Conservation (phyloP, 2,113 vertebrate genomes). For the Chloropsis hardwickii region DNA sequence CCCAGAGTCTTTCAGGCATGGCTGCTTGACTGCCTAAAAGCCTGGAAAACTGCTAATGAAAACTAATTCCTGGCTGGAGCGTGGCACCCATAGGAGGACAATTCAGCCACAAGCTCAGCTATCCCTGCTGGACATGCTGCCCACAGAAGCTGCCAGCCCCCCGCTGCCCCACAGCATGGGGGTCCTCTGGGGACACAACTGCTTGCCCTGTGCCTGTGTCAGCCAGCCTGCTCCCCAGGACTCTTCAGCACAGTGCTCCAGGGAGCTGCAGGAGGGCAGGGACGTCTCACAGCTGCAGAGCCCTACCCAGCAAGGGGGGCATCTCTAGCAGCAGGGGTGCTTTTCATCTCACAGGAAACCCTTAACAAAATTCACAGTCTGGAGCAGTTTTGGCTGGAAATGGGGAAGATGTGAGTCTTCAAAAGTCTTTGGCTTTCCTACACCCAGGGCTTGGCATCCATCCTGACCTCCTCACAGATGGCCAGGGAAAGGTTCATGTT, state of each 20-base stretch:
- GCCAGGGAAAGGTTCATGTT: neutral
- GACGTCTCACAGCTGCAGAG: accelerated
- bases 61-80: neutral
- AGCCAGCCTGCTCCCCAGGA: neutral
- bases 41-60: conserved; percentile 32
- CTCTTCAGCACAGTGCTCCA: neutral
- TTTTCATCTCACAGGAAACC: neutral
- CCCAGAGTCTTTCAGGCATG: conserved; percentile 7
- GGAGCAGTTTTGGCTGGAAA: neutral
- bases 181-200: neutral
- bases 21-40: conserved; percentile 55
- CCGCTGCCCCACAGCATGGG: accelerated
- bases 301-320: neutral
- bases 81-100: accelerated
- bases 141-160: neutral
- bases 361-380: neutral
- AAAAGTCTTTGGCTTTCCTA: neutral
- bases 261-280: neutral
- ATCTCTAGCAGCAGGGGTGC: neutral
- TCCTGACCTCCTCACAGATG: neutral
- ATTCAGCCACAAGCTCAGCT: accelerated
- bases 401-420: neutral
- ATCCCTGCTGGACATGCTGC: neutral
- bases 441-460: neutral
- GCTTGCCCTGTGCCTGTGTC: accelerated